Evolutionary conservation across 2,113 vertebrate genomes (phyloP), one percentile per base, ranked within the genome.

Genomic region (Leuciscus idus): DNA sequence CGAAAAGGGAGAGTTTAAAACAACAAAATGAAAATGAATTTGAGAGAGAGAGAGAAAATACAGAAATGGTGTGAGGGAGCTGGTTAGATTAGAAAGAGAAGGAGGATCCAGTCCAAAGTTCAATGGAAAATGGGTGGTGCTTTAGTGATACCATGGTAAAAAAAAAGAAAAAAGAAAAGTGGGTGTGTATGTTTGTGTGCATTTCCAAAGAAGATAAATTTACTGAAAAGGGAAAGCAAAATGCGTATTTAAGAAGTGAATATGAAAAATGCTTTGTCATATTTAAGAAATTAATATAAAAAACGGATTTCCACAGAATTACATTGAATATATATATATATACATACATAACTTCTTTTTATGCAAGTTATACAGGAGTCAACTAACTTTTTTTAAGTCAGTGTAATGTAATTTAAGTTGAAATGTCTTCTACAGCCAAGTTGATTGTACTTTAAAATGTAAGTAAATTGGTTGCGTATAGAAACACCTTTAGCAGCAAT

Each of bases 21-120:
- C 57, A 33, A 39, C 36, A 15, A 74, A 46, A 48, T 72, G 23
- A 74, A 59, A 57, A 55, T 15, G 3, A 26, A 46, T 73, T 59
- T 28, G 68, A 57, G 85, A 39, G 6, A 43, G 66, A 36, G 6
- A 77, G 46, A 59, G 79, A 21, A 10, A 74, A 33, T 46, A 78
- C 36, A 12, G 28, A 62, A 19, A 66, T n/a, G 23, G 55, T 19
- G 15, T 50, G 76, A 72, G 66, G 13, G 30, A 85, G 52, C 19
- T 46, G 52, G 50, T 78, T 30, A 80, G 23, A 46, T 26, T 55
- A 76, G 66, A 55, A 75, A 33, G 48, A 39, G 55, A 48, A 59
- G 33, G 17, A 68, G 39, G 81, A 77, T 85, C 28, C 19, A 52
- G 72, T 79, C 70, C 46, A 85, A 81, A 81, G 70, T 82, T 84